phyloP scores from a whole-genome alignment of 2,113 vertebrate genomes.

The Bos taurus region DNA sequence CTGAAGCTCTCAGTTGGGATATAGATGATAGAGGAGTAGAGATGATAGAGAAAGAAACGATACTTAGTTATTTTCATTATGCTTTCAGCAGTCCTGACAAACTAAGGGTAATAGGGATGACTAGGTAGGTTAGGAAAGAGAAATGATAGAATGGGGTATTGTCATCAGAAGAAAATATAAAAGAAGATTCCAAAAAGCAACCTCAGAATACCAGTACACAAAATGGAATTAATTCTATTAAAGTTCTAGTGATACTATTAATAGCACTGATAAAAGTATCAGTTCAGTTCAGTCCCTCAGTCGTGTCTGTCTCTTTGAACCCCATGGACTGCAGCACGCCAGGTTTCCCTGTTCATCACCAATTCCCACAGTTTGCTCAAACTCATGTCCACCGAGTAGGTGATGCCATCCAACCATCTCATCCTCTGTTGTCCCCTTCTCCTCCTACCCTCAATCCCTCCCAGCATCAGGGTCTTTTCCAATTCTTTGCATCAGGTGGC shows the following conservation, averaged over 20 bases:
- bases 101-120: neutral
- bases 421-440: neutral
- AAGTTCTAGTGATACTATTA: neutral
- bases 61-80: neutral
- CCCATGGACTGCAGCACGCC: neutral
- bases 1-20: neutral
- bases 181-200: neutral
- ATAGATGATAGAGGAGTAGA: neutral
- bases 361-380: neutral
- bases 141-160: neutral
- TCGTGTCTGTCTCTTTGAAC: neutral
- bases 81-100: neutral
- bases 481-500: neutral
- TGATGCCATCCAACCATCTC: neutral
- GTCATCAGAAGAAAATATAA: neutral
- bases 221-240: neutral
- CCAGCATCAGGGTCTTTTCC: neutral
- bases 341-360: neutral
- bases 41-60: neutral
- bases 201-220: neutral
- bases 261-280: neutral
- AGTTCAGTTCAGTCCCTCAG: neutral
- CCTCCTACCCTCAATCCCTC: neutral
- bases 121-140: neutral
- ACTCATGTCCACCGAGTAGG: neutral